These are phyloP conservation scores for Melanaphis sacchari DNA, from an alignment of 1,140 invertebrate genomes.

Conservation along the genomic window DNA sequence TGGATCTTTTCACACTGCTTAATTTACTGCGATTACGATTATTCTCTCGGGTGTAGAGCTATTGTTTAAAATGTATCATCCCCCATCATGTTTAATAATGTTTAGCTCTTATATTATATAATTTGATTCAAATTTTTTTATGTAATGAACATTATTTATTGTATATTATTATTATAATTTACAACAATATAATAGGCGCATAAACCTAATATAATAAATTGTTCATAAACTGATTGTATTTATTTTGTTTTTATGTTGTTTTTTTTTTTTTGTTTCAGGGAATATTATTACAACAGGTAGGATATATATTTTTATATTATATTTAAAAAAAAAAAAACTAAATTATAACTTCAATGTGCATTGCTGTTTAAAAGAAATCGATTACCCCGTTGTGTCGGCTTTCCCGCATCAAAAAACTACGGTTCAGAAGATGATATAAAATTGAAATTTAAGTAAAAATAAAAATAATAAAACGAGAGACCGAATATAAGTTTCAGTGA, in stretches of 20 bases:
- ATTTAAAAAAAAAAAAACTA: conserved; percentile 30
- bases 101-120: not conserved
- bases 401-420: not conserved
- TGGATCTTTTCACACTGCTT: not conserved
- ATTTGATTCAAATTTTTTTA: not conserved
- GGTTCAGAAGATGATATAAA: not conserved
- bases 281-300: conserved; percentile 71
- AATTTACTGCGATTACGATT: not conserved
- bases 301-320: conserved; percentile 58
- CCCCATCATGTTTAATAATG: not conserved
- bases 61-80: not conserved
- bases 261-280: conserved; percentile 66
- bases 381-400: not conserved
- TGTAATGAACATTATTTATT: not conserved
- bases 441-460: conserved; percentile 42
- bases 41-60: not conserved
- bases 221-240: not conserved
- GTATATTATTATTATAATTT: not conserved
- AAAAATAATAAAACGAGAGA: not conserved
- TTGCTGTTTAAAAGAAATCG: conserved; percentile 8
- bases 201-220: not conserved
- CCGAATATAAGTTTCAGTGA: conserved; percentile 34
- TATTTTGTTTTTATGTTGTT: not conserved
- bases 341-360: not conserved
- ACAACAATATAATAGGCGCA: not conserved